Percentiles rank a stretch among this genome's conserved stretches.
These are phyloP conservation scores for Gastrophryne carolinensis DNA, from an alignment of 2,797 vertebrate species.

Conservation along the genomic window DNA sequence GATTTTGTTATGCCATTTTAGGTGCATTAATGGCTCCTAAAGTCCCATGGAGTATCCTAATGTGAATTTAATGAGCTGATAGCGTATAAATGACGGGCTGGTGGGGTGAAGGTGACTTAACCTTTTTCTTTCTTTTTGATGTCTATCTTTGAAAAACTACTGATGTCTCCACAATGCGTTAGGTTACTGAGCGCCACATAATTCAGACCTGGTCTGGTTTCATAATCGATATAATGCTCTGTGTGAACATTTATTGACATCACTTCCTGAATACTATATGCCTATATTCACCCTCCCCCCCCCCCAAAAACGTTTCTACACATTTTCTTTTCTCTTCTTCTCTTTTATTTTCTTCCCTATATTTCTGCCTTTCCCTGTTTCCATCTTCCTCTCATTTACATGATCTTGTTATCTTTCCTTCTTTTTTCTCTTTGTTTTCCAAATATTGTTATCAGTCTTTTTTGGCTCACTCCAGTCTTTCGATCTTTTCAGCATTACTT, in stretches of 20 bases:
- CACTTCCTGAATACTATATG: no score
- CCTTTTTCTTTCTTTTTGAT: conserved; percentile 83
- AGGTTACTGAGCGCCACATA: conserved; percentile 65
- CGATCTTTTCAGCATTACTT: no score
- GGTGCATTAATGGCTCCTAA: conserved; percentile 90
- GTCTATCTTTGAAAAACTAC: conserved; percentile 78
- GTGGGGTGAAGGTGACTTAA: conserved; percentile 94
- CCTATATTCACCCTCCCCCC: no score
- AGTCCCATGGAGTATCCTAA: conserved; percentile 90
- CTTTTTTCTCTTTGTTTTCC: no score
- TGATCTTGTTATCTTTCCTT: no score
- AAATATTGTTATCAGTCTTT: no score
- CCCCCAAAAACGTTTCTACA: no score
- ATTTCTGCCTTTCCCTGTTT: no score
- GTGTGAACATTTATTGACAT: background rate
- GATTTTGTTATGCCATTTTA: conserved; percentile 89
- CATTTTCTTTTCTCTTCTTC: no score
- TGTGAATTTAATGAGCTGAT: conserved; percentile 98
- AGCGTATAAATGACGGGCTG: conserved; percentile 89
- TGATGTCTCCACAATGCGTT: conserved; percentile 66
- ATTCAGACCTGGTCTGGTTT: conserved; percentile 62
- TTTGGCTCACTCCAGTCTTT: no score
- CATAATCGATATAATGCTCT: conserved; percentile 54
- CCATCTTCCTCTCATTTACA: no score
- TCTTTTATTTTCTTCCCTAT: no score